A percentile compares a stretch with the other conserved stretches of the same genome.
Evolutionary conservation across 2,113 vertebrate genomes (phyloP).

Genomic region (Onychostruthus taczanowskii): DNA sequence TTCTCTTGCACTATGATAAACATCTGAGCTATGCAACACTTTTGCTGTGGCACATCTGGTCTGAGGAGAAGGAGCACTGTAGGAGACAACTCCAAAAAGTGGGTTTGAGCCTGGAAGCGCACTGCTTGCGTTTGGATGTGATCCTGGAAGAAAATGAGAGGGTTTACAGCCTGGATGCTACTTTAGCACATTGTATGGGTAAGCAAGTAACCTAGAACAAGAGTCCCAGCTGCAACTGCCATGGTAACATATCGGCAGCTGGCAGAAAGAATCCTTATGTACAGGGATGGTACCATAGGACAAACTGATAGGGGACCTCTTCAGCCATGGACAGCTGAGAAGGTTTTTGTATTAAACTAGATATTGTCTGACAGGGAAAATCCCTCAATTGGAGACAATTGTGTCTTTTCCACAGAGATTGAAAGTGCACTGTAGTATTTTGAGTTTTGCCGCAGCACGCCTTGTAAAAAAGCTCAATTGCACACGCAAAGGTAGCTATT

Average conservation of each 20-base stretch:
- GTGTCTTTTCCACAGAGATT: not conserved
- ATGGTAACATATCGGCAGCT: not conserved
- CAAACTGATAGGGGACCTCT: not conserved
- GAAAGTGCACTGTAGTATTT: not conserved
- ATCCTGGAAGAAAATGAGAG: not conserved
- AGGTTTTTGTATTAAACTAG: not conserved
- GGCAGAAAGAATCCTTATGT: not conserved
- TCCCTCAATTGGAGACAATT: not conserved
- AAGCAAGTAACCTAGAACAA: not conserved
- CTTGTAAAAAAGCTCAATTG: not conserved
- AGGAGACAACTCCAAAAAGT: not conserved
- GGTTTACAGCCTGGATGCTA: not conserved
- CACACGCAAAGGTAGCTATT: not conserved
- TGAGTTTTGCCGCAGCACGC: rapidly evolving
- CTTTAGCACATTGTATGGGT: not conserved
- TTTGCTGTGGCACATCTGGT: not conserved
- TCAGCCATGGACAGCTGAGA: not conserved
- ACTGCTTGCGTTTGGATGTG: not conserved
- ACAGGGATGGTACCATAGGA: not conserved
- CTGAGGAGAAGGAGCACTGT: not conserved
- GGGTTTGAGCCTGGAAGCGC: not conserved
- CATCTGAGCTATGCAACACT: not conserved
- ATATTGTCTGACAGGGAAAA: not conserved
- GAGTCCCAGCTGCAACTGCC: not conserved
- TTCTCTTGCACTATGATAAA: not conserved